Base-by-base conservation (phyloP, 2,113 vertebrate genomes). In the Gallinago jamesoni region DNA sequence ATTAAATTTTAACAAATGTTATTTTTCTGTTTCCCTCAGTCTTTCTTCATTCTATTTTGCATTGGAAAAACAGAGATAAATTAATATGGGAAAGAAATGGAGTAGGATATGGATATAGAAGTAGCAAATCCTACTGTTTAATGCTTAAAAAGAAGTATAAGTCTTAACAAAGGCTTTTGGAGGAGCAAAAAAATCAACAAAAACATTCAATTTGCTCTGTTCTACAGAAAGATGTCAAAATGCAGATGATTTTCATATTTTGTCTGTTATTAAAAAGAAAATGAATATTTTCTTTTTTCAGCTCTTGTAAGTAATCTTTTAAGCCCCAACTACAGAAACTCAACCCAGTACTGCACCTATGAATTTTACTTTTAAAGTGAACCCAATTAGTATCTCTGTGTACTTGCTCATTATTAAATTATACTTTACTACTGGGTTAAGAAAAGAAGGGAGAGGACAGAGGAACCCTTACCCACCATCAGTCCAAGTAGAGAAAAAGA, bases 341-440 rank as follows among this genome's bases (percentile, higher is more conserved):
- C 50, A 69, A 48, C 37, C 22, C 31, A 39, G 19, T 62, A 35
- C 41, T 45, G n/a, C 37, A 43, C 21, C 4, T 66, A 25, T 1
- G 14, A 74, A 37, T 86, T 96, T 77, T 47, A 78, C 88, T 94
- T 93, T 91, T 92, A 55, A 90, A 80, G 21, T 78, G 64, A 66
- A 47, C 27, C 41, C 56, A 86, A 11, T 80, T 83, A 59, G 47
- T 84, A 35, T 81, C 16, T 88, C 45, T 59, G 50, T 5, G 33
- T 77, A 57, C 45, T 90, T 84, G 64, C 47, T 90, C 16, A 48
- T 78, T 81, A 62, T 90, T 66, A 70, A 90, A 31, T 35, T 83
- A 84, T 52, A 6, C 50, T 47, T 87, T 94, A 23, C 43, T 63
- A 23, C 50, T 77, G 84, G 64, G 33, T 80, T 70, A 63, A 88